Evolutionary conservation across 2,797 vertebrate species (phyloP), one percentile per base, ranked within the genome.

Genomic region (Hypotaenidia philippensis): DNA sequence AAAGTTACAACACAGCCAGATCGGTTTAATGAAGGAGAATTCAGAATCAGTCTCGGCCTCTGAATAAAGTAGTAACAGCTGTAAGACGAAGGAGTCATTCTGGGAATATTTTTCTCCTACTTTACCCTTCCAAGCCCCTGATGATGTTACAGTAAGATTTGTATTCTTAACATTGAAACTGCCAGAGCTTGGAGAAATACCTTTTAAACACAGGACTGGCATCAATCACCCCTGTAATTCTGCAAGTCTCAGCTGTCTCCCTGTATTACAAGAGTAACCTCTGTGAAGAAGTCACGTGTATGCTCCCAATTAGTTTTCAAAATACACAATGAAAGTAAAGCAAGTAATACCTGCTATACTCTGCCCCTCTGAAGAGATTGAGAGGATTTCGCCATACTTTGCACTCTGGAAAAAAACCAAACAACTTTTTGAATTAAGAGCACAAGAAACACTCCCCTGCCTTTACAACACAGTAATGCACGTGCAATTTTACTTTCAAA

Each of bases 371-470:
- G 97, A 99, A 99, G 83, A 99, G 98, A 96, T 99, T 99, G 93
- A 99, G 98, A 84, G 99, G 99, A 92, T 99, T 99, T 98, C 99
- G 98, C 99, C 99, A 99, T 65, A 99, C 99, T 96, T 99, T 99
- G 97, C 99, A 99, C 94, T 99, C 99, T 99, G 96, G n/a, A 91
- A 63, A 36, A 71, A 23, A 82, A 72, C 10, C 49, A 41, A 83
- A 25, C 13, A 12, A 65, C 27, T 64, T 63, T 49, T 53, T 17
- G 13, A 95, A 78, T 53, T 26, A 81, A 86, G 34, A 90, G 29
- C 32, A 40, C 2, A 7, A 57, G 49, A 72, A 89, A 64, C 49
- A 36, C 6, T 22, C 36, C 7, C n/a, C 40, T 27, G 82, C 34
- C 3, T 25, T 49, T n/a, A 49, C 79, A 84, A 79, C 18, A 16